Evolutionary conservation across 2,888 invertebrate genomes (phyloP).

Genomic region (Dasysyrphus tricinctus): DNA sequence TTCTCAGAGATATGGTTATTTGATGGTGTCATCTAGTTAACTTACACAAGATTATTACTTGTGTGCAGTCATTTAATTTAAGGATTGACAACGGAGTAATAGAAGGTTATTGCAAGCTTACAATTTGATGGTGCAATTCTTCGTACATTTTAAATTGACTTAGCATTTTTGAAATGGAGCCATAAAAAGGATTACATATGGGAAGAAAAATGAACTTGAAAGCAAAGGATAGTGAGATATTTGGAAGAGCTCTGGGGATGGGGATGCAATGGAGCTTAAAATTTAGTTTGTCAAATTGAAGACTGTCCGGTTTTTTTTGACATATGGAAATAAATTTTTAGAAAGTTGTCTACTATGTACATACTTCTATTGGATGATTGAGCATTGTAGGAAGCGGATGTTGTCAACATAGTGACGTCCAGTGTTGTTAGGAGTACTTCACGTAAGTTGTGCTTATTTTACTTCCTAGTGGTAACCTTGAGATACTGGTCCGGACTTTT

Average conservation of each 20-base stretch:
- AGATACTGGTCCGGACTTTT: too few relatives aligned
- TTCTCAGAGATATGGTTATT: slow-evolving; percentile 54
- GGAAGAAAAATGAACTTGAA: not conserved
- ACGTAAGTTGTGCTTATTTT: too few relatives aligned
- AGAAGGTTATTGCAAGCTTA: slow-evolving; percentile 65
- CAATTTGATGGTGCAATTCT: slow-evolving; percentile 39
- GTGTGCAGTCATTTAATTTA: slow-evolving; percentile 67
- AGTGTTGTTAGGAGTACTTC: too few relatives aligned
- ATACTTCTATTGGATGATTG: too few relatives aligned
- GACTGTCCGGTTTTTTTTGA: not conserved
- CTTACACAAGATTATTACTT: slow-evolving; percentile 51
- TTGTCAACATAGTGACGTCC: too few relatives aligned
- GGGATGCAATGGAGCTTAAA: not conserved
- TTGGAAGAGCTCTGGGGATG: not conserved
- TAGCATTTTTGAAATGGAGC: not conserved
- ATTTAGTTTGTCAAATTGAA: slow-evolving; percentile 2
- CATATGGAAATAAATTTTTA: not conserved
- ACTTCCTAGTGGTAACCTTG: too few relatives aligned
- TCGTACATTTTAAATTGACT: slow-evolving; percentile 39
- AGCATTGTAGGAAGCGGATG: too few relatives aligned
- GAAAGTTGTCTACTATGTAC: too few relatives aligned
- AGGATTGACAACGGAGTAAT: slow-evolving; percentile 68
- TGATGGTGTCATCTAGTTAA: slow-evolving; percentile 66
- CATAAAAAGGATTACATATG: slow-evolving; percentile 1
- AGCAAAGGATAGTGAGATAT: not conserved